Base-by-base conservation (phyloP, 2,797 vertebrate genomes). In the Premnoplex brunnescens region DNA sequence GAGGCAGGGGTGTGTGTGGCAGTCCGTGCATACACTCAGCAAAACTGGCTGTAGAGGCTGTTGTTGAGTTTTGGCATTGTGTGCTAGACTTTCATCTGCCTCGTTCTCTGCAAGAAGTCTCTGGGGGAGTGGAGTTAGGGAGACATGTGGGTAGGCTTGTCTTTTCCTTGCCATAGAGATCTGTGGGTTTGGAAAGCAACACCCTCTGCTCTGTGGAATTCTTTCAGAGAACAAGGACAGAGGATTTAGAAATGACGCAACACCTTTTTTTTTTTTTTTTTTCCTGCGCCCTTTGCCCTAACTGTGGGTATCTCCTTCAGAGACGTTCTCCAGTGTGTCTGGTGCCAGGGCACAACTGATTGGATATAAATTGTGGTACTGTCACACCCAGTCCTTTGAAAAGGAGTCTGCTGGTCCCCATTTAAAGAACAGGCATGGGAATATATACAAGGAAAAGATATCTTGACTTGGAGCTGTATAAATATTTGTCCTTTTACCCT, bases 201-300 rank as follows among this genome's bases (percentile, higher is more conserved):
- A 28, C 74, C 75, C 58, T 68, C 74, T 85, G 56, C 85, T 75
- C 85, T 48, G 10, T 78, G 66, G 39, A 55, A 36, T 58, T 60
- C 54, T 91, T 84, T 59, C 41, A 41, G 72, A 92, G 63, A 18
- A 51, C 30, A 56, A 62, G 52, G 62, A 58, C 52, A 71, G 56
- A 60, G n/a, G 63, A 28, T 44, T 66, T 74, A 82, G 43, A 75
- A 80, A 80, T 18, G 27, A 3, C 10, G 27, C 52, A 78, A 30
- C 0, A 0, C 48, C 44, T 77, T 66, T 41, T 85, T 8, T 74
- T 92, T 76, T 77, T 44, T 85, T 8, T 74, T 92, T 77, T 89
- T 91, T 75, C 91, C 95, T 96, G 93, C 54, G 67, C 91, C 85
- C 83, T 95, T 68, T 8, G 5, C 85, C 84, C 80, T 41, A 14